phyloP scores from a whole-genome alignment of 2,888 invertebrate species.

The Andrena flavipes region DNA sequence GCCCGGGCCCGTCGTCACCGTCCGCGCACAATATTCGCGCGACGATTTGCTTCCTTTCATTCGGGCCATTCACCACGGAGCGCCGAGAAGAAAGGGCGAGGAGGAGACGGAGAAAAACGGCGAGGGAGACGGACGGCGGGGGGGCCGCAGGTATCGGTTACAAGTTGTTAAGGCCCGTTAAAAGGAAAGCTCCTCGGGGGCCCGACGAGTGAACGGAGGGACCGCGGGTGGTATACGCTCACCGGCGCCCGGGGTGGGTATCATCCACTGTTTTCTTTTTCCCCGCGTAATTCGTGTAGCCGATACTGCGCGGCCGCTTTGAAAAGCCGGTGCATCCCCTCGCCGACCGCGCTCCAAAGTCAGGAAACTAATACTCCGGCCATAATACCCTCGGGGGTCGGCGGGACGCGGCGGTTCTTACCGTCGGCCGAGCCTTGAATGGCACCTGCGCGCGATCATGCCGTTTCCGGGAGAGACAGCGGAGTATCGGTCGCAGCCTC shows the following conservation, averaged over 20 bases:
- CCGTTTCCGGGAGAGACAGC: constrained; percentile 42
- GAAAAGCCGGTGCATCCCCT: constrained; percentile 16
- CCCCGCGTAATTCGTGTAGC: constrained; percentile 49
- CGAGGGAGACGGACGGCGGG: constrained; percentile 17
- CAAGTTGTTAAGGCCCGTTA: constrained; percentile 78
- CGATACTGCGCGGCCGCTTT: constrained; percentile 43
- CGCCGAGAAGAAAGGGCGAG: background rate
- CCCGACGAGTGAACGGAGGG: constrained; percentile 49
- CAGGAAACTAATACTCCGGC: constrained; percentile 60
- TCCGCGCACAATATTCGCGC: constrained; percentile 65
- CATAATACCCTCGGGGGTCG: constrained; percentile 39
- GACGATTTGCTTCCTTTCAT: constrained; percentile 68
- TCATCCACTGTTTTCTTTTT: constrained; percentile 57
- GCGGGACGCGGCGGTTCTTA: constrained; percentile 19
- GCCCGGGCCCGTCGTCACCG: constrained; percentile 1
- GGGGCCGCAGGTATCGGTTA: constrained; percentile 79
- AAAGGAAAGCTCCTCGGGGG: constrained; percentile 64
- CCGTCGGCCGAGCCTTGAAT: constrained; percentile 55
- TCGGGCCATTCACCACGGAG: constrained; percentile 53
- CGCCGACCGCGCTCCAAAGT: constrained; percentile 44
- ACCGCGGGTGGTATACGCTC: constrained; percentile 53
- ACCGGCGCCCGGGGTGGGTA: constrained; percentile 37
- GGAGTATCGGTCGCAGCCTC: constrained; percentile 50
- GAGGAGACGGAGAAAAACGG: constrained; percentile 6
- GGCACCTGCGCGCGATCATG: constrained; percentile 54